Evolutionary conservation across 2,888 invertebrate genomes (phyloP), one percentile per base, ranked within the genome.

Genomic region (Bellardia pandia): DNA sequence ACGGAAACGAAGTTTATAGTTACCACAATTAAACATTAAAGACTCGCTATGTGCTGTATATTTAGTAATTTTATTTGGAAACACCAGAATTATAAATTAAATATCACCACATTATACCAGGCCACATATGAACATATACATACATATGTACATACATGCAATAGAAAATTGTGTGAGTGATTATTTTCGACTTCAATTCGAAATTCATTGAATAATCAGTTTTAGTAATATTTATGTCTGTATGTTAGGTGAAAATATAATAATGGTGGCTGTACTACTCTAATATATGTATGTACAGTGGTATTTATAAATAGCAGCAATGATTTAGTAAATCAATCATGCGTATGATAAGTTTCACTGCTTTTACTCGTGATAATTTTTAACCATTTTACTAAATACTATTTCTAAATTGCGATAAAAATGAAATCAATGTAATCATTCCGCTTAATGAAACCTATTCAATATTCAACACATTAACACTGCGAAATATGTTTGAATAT

Each of bases 391-490:
- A 42, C 40, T 74, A 74, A 74, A 74, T 60, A 45, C 74, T 68
- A 68, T 3, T 66, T 77, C 30, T 42, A 68, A 75, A 75, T 62
- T 68, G 68, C 33, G 68, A 68, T 77, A 56, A 68, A 77, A 77
- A 56, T 33, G 11, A 58, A 77, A 77, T 77, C 71, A 53, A 71
- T 68, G 68, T 68, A 77, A 77, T 77, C 56, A 77, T 77, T 77
- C 77, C 68, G 68, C 77, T 77, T 77, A 77, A 77, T 68, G 16
- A 33, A 56, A 56, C 30, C 16, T 16, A 58, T 68, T 68, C 56
- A 64, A 40, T 33, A 53, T 75, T n/a, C n/a, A 7, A 66, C 53
- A 77, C 42, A 53, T 51, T 76, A 23, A 64, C 51, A 40, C 64
- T 13, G 4, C 11, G 33, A 14, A n/a, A 40, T 6, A 58, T 11